phyloP scores from a whole-genome alignment of 64 coral and sea anemone species.

The Hydrozoanthus tunicans region DNA sequence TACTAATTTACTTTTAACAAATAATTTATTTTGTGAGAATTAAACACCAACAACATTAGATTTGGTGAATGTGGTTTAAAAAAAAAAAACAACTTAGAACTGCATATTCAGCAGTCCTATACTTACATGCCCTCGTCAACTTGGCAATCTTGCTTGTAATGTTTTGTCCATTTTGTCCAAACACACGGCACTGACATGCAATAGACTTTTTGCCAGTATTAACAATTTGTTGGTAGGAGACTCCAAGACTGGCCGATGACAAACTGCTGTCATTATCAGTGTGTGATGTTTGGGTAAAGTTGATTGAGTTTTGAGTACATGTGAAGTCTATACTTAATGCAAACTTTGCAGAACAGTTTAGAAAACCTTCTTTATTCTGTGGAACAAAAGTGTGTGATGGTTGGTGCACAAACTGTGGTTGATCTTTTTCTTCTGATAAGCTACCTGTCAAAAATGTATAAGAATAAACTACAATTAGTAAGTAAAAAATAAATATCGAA shows the following conservation, averaged over 20 bases:
- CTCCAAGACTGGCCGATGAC: neutral
- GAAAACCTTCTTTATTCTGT: neutral
- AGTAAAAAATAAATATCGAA: neutral
- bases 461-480: neutral
- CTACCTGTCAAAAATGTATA: neutral
- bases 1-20: too few relatives aligned
- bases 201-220: neutral
- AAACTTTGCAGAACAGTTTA: slow-evolving; percentile 35
- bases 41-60: too few relatives aligned
- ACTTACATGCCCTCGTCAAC: slow-evolving; percentile 25
- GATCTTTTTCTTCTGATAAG: neutral
- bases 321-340: slow-evolving; percentile 8
- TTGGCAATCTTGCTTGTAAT: neutral
- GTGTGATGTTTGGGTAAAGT: neutral
- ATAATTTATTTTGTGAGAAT: too few relatives aligned
- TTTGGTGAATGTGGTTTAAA: too few relatives aligned
- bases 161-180: slow-evolving; percentile 7
- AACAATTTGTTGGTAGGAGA: slow-evolving; percentile 10
- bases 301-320: neutral
- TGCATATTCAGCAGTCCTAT: neutral
- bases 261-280: slow-evolving; percentile 16
- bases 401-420: slow-evolving; percentile 9
- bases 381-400: neutral
- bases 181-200: neutral
- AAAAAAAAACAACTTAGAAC: too few relatives aligned